phyloP scores from a whole-genome alignment of 2,888 invertebrate species.

The Dryobota labecula region DNA sequence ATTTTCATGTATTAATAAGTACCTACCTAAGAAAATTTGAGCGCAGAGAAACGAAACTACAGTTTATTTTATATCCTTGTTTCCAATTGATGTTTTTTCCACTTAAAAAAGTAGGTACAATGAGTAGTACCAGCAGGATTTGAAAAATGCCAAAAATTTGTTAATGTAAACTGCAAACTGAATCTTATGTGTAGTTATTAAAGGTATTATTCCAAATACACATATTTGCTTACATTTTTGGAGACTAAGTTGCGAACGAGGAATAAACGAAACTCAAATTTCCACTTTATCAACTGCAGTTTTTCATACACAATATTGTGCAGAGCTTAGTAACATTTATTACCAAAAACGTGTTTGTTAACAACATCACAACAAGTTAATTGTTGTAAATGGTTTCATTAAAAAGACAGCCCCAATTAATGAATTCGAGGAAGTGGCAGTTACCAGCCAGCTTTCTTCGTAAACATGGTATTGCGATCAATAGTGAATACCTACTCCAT shows the following conservation, averaged over 20 bases:
- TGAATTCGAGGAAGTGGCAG: constrained; percentile 45
- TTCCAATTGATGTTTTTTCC: neutral
- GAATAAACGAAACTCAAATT: neutral
- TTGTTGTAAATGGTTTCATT: constrained; percentile 58
- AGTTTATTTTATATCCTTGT: neutral
- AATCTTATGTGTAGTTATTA: neutral
- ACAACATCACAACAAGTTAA: constrained; percentile 46
- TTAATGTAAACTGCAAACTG: neutral
- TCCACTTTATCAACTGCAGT: constrained; percentile 4
- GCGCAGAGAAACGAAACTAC: neutral
- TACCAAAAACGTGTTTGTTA: constrained; percentile 29
- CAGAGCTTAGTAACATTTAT: constrained; percentile 9
- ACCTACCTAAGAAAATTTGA: neutral
- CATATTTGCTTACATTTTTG: neutral
- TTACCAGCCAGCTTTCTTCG: constrained; percentile 7
- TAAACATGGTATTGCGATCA: constrained; percentile 8
- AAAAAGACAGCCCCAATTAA: constrained; percentile 36
- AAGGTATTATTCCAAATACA: neutral
- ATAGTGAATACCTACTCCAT: neutral
- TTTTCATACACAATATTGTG: constrained; percentile 1
- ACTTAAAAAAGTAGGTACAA: neutral
- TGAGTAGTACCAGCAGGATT: neutral
- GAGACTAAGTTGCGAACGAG: neutral
- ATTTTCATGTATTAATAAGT: neutral
- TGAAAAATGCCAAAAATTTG: no score